A percentile compares a stretch with the other conserved stretches of the same genome.
Evolutionary conservation across 2,888 invertebrate genomes (phyloP).

Genomic region (Cephus nigrinus): DNA sequence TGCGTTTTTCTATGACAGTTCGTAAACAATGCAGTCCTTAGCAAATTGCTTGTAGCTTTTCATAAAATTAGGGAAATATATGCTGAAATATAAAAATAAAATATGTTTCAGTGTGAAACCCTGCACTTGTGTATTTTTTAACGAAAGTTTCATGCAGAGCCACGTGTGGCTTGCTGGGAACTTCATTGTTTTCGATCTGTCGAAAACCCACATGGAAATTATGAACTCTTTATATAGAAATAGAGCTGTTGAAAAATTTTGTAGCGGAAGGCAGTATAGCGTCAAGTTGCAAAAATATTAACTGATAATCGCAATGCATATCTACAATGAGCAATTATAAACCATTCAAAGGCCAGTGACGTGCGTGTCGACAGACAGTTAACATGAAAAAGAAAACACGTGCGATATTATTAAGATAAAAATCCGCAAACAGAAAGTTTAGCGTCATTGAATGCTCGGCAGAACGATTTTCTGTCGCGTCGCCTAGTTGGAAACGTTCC

Average conservation of each 20-base stretch:
- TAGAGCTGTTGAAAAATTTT: background rate
- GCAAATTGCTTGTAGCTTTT: background rate
- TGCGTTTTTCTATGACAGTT: background rate
- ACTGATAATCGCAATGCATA: conserved; percentile 45
- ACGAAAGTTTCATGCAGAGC: background rate
- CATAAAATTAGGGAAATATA: too few species aligned
- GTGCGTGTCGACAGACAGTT: conserved; percentile 54
- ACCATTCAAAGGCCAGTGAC: conserved; percentile 49
- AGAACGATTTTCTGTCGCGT: conserved; percentile 36
- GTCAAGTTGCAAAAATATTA: background rate
- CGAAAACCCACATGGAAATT: background rate
- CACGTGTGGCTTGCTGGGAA: background rate
- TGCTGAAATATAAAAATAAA: too few species aligned
- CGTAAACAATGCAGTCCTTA: background rate
- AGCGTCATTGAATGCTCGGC: conserved; percentile 49
- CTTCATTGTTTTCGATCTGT: background rate
- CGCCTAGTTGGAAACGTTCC: conserved; percentile 8
- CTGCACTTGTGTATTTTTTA: background rate
- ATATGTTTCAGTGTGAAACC: too few species aligned
- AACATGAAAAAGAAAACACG: conserved; percentile 32
- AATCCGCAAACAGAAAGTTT: conserved; percentile 48
- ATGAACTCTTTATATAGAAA: background rate
- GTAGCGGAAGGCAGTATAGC: background rate
- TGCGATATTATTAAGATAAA: conserved; percentile 51
- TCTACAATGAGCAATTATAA: conserved; percentile 58